Conservation (phyloP, 2,888 invertebrate genomes). For the Athalia circularis region DNA sequence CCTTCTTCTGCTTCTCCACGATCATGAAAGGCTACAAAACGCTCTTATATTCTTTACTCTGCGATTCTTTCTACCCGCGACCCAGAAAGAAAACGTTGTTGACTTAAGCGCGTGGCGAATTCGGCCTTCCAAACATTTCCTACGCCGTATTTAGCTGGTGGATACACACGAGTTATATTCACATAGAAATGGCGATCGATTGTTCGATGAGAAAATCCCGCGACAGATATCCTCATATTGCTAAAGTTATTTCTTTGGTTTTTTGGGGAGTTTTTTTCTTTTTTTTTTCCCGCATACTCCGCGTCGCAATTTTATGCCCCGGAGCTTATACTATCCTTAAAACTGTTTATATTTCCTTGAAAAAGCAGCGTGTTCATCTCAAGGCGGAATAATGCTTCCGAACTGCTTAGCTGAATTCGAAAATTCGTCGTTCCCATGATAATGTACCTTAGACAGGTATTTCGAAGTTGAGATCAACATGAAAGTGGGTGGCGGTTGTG, state of each 20-base stretch:
- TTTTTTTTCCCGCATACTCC: neutral
- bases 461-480: neutral
- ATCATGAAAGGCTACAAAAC: conserved; percentile 43
- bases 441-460: neutral
- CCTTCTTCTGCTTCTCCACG: conserved; percentile 33
- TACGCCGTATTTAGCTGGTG: conserved; percentile 17
- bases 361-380: neutral
- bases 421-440: conserved; percentile 26
- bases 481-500: conserved; percentile 1
- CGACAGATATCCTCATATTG: conserved; percentile 7
- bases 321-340: conserved; percentile 25
- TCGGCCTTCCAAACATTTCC: conserved; percentile 66
- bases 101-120: conserved; percentile 73
- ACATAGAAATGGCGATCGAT: conserved; percentile 6
- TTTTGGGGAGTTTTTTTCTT: neutral
- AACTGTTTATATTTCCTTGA: conserved; percentile 19
- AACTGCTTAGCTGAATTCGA: neutral
- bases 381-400: conserved; percentile 12
- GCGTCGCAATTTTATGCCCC: conserved; percentile 21
- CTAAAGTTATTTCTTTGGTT: neutral
- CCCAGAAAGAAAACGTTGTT: conserved; percentile 60
- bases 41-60: conserved; percentile 18
- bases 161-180: conserved; percentile 10
- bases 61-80: conserved; percentile 35
- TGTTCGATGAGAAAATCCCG: conserved; percentile 34